Conservation (phyloP, 2,888 invertebrate species). For the Caenorhabditis japonica region DNA sequence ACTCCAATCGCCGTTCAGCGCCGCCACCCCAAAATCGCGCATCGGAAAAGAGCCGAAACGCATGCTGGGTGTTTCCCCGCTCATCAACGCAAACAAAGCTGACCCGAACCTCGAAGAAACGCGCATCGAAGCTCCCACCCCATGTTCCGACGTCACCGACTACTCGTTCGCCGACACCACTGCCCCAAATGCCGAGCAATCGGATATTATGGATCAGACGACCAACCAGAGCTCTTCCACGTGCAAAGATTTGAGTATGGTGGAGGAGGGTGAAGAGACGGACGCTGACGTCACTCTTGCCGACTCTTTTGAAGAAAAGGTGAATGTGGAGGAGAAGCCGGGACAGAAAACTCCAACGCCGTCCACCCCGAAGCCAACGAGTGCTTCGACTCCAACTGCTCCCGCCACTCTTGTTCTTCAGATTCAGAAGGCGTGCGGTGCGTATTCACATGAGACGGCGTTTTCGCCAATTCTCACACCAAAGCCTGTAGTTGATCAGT, state of each 20-base stretch:
- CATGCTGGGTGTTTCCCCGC: conserved; percentile 1
- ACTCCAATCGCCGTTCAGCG: conserved; percentile 24
- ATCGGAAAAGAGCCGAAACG: conserved; percentile 43
- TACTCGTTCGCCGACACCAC: background rate
- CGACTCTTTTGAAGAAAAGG: background rate
- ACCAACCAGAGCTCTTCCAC: background rate
- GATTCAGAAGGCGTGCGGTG: conserved; percentile 3
- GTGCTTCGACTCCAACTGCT: background rate
- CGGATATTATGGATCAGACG: background rate
- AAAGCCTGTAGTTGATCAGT: conserved; percentile 18
- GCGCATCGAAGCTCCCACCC: conserved; percentile 12
- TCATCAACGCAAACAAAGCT: background rate
- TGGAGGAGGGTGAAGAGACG: conserved; percentile 21
- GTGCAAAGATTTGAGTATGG: conserved; percentile 18
- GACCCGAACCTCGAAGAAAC: conserved; percentile 27
- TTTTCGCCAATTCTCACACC: background rate
- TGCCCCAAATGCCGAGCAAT: conserved; percentile 11
- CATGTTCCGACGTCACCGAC: conserved; percentile 1
- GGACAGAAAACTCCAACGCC: background rate
- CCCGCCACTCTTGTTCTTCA: background rate
- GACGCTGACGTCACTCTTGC: conserved; percentile 22
- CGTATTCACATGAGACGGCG: background rate
- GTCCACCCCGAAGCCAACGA: background rate
- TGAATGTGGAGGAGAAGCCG: background rate
- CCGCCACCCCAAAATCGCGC: conserved; percentile 39